Conservation (phyloP, 2,797 vertebrate genomes). For the Sebastes kiyomatsui region DNA sequence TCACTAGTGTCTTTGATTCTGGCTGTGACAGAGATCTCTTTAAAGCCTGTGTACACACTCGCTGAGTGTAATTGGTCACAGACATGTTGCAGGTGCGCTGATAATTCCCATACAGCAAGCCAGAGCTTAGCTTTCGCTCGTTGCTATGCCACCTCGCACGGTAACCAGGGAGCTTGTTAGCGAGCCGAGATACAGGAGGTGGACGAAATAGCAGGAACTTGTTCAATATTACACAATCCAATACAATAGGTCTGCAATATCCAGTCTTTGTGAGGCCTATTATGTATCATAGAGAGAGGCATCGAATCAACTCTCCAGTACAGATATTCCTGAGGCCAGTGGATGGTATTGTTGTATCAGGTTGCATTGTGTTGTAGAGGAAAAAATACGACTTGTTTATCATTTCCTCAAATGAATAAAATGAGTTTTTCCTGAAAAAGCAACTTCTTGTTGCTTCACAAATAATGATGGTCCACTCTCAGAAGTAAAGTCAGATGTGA, state of each 20-base stretch:
- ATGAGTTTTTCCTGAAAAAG: background rate
- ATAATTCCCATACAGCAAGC: conserved; percentile 32
- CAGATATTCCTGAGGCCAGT: background rate
- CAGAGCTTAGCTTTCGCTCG: background rate
- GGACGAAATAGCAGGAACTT: background rate
- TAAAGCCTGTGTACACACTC: conserved; percentile 8
- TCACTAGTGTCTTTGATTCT: conserved; percentile 32
- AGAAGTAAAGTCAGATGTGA: background rate
- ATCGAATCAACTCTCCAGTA: background rate
- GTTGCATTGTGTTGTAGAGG: background rate
- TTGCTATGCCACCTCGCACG: conserved; percentile 21
- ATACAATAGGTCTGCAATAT: background rate
- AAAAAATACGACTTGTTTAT: background rate
- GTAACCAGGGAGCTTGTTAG: conserved; percentile 50
- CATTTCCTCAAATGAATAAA: background rate
- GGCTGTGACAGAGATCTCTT: conserved; percentile 39
- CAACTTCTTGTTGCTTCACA: background rate
- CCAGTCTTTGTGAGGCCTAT: background rate
- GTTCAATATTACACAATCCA: background rate
- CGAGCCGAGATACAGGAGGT: background rate
- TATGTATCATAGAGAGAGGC: background rate
- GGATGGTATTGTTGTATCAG: background rate
- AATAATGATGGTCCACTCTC: no score
- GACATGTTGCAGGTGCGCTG: conserved; percentile 42
- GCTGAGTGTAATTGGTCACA: conserved; percentile 44